Evolutionary conservation across 2,797 vertebrate species (phyloP), one percentile per base, ranked within the genome.

Genomic region (Oreonectes daqikongensis): DNA sequence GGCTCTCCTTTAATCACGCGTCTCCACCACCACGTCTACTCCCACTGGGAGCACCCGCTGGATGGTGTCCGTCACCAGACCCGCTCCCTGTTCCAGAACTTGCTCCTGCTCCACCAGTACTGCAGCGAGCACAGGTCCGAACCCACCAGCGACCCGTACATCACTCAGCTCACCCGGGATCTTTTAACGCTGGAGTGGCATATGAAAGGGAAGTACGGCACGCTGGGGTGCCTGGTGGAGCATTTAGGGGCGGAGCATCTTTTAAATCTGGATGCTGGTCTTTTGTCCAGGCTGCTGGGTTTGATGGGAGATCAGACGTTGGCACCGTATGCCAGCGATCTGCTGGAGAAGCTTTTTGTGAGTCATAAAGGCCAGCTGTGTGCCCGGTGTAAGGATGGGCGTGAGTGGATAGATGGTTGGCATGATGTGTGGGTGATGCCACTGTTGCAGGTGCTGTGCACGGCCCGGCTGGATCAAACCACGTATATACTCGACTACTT

Each of bases 11-110:
- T 94, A 22, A 87, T 88, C 22, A 84, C 63, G 2, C 90, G 79
- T 79, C 91, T 98, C 59, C 89, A 98, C 82, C 95, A 95, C 70
- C 97, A 98, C 55, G 88, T 97, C 78, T 97, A 97, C 75, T 92
- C 94, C 11, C 95, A 98, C 87, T 98, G 96, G 98, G 97, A 99
- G 60, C 96, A 99, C 82, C 96, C 97, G 0, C 74, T 99, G 38
- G 96, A 99, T 63, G 96, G 95, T 5, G 92, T 99, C 42, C 95
- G 96, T 44, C 95, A 98, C 86, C 97, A 99, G 82, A 94, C 93
- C 26, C 95, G 95, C 82, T 28, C 92, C 52, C 91, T 98, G 75
- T 98, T 99, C 88, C 94, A 84, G 79, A 96, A 97, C 87, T 87
- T 96, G 40, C 94, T 99, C 52, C 90, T 90, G 20, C 90, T 97